A percentile compares a stretch with the other conserved stretches of the same genome.
These are phyloP conservation scores for Cladorhizidae sp. DNA, from an alignment of 37 sponge, comb jelly and placozoan species.

Conservation along the genomic window DNA sequence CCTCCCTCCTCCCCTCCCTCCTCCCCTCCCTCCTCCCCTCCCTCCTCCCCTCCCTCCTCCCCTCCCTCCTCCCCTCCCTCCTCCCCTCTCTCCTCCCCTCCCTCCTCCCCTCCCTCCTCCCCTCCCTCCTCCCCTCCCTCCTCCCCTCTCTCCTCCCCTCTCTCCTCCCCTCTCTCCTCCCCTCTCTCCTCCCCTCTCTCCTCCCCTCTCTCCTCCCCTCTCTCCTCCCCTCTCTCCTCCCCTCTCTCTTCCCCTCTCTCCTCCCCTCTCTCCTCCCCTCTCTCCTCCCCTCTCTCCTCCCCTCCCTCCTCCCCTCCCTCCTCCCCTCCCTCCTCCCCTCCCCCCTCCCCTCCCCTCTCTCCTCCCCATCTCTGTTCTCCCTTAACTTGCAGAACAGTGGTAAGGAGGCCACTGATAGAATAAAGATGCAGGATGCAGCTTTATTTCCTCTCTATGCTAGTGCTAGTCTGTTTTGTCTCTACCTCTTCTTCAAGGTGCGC, in stretches of 20 bases:
- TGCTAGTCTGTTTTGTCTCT: slow-evolving; percentile 87
- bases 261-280: not conserved
- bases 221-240: not conserved
- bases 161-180: not conserved
- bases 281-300: not conserved
- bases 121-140: not conserved
- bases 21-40: too few relatives aligned
- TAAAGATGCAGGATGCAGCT: slow-evolving; percentile 84
- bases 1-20: not conserved
- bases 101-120: not conserved
- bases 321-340: too few relatives aligned
- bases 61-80: not conserved
- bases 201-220: not conserved
- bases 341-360: too few relatives aligned
- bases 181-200: not conserved
- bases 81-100: not conserved
- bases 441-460: slow-evolving; percentile 98
- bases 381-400: slow-evolving; percentile 52
- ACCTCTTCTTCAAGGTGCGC: slow-evolving; percentile 92
- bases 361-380: not conserved
- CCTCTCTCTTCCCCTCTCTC: not conserved
- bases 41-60: not conserved
- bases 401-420: slow-evolving; percentile 72
- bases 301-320: not conserved
- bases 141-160: not conserved